Percentiles rank a stretch among this genome's conserved stretches.
Conservation (phyloP, 1,140 invertebrate species). For the Sarcophaga bullata region DNA sequence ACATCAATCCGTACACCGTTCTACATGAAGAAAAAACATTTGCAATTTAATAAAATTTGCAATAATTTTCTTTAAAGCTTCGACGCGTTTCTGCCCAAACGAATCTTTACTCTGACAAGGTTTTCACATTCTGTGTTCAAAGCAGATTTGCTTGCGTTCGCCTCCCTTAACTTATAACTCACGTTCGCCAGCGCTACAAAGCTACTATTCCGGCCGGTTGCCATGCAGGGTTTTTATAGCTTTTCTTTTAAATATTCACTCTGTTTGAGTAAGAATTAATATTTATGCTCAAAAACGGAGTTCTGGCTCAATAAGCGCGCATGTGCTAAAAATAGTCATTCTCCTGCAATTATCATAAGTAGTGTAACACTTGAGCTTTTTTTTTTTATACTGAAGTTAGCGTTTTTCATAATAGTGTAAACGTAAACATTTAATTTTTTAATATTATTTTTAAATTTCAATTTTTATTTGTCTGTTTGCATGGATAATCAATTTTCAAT, state of each 20-base stretch:
- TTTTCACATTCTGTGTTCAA: neutral
- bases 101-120: neutral
- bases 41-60: neutral
- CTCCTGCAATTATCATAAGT: neutral
- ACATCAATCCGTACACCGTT: neutral
- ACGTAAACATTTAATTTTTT: too few relatives aligned
- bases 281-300: neutral
- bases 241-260: conserved; percentile 16
- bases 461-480: too few relatives aligned
- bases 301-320: neutral
- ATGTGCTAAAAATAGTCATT: neutral
- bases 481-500: too few relatives aligned
- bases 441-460: too few relatives aligned
- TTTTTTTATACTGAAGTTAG: too few relatives aligned
- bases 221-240: conserved; percentile 37
- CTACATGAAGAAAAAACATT: neutral
- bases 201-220: conserved; percentile 45
- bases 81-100: neutral
- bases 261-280: neutral
- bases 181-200: conserved; percentile 39
- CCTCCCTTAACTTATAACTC: conserved; percentile 5
- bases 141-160: neutral
- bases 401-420: too few relatives aligned
- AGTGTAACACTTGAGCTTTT: too few relatives aligned
- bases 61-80: conserved; percentile 18